A percentile compares a stretch with the other conserved stretches of the same genome.
phyloP scores from a whole-genome alignment of 2,113 vertebrate species.

The Notechis scutatus region DNA sequence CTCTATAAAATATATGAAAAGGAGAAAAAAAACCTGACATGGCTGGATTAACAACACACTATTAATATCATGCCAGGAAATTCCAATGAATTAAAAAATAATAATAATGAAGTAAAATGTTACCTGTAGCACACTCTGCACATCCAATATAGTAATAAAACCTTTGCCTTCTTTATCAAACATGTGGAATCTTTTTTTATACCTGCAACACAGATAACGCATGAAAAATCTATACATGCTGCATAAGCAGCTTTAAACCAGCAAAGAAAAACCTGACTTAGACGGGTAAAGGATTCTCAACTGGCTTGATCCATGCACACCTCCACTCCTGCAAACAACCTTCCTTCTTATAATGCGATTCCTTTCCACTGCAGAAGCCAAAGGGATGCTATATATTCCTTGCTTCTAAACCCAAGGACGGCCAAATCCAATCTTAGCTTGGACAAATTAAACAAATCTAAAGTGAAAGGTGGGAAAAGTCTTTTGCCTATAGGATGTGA shows the following conservation, averaged over 20 bases:
- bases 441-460: not conserved
- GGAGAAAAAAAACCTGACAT: slow-evolving; percentile 2
- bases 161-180: slow-evolving; percentile 95
- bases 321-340: not conserved
- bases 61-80: not conserved
- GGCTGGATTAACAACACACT: not conserved
- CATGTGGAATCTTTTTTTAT: slow-evolving; percentile 92
- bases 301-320: not conserved
- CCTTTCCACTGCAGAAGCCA: not conserved
- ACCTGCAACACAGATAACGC: slow-evolving; percentile 70
- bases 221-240: slow-evolving; percentile 12
- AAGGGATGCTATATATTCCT: not conserved
- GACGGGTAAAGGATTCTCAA: not conserved
- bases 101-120: slow-evolving; percentile 4
- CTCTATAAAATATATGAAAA: slow-evolving; percentile 69
- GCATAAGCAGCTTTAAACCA: not conserved
- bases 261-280: not conserved
- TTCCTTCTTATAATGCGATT: not conserved
- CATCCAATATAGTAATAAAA: slow-evolving; percentile 93
- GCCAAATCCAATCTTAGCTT: not conserved
- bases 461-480: not conserved
- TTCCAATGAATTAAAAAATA: not conserved
- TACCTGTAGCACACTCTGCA: slow-evolving; percentile 89
- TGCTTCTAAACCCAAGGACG: not conserved
- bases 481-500: not conserved